Base-by-base conservation (phyloP, 2,888 invertebrate genomes). In the Parelbella ahira region DNA sequence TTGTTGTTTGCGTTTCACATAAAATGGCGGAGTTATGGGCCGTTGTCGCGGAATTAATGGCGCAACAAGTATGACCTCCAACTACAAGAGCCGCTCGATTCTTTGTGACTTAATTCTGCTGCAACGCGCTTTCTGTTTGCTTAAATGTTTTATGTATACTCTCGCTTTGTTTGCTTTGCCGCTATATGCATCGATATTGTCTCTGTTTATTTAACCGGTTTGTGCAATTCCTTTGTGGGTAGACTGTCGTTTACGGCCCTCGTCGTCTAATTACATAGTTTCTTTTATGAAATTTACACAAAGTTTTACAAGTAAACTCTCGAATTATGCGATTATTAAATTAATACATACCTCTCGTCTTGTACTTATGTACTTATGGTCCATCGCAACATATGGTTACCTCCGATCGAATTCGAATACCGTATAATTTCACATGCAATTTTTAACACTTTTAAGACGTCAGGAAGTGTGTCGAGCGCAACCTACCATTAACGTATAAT, bases 1-100 rank as follows among this genome's bases (percentile, higher is more conserved):
- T 64, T 59, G 64, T 64, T 63, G 64, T 72, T n/a, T 72, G 70
- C 74, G 68, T 68, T 56, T 66, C 69, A 67, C 70, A 65, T 78
- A 71, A 79, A 78, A 58, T 60, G 37, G 58, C 49, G 60, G 71
- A 76, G 53, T 75, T 77, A 79, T 75, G 58, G 65, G 54, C 58
- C 53, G 66, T 75, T 68, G 61, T 64, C 63, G 62, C 60, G 54
- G 55, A 71, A 72, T 79, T 70, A 70, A 76, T 76, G 69, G 61
- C 56, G 51, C 60, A 55, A 62, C 63, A 60, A 60, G 51, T 45
- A 47, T 64, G 74, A 72, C 77, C 78, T 77, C 65, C 65, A 59
- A 38, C 49, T 36, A 32, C 43, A 51, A n/a, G 49, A 13, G 21
- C 27, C 50, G 50, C 48, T 50, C 42, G 28, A 37, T 33, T 54